Base-by-base conservation (phyloP, 2,113 vertebrate species). In the Turdus rufiventris region DNA sequence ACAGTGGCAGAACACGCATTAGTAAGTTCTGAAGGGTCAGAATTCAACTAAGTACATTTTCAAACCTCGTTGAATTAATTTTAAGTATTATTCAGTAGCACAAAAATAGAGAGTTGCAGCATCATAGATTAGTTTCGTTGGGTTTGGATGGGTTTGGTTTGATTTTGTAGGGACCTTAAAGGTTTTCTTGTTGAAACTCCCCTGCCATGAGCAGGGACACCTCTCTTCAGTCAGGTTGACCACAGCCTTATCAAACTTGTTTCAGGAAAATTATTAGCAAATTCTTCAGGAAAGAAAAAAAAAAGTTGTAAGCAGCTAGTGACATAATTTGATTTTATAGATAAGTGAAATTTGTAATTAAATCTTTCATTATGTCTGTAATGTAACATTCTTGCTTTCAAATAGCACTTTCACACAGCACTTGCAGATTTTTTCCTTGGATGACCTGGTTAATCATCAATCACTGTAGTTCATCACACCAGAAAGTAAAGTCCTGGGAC, bases 401-500 rank as follows among this genome's bases (percentile, higher is more conserved):
- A n/a, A n/a, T n/a, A n/a, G n/a, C n/a, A n/a, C n/a, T n/a, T n/a
- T n/a, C n/a, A 82, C n/a, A 33, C 6, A 68, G 58, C 21, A 54
- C 15, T 75, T 66, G 26, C 9, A 61, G 21, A 76, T 18, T 65
- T 86, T 92, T 88, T 21, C 42, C 38, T 86, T 89, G 50, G 90
- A 92, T 10, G 2, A 45, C 77, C 76, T 88, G 58, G 7, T 58
- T 95, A 85, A 91, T 92, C 75, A 79, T 96, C 98, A 97, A 97
- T 97, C 25, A 74, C 73, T 88, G 33, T 86, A 95, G 85, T 97
- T 91, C 96, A 85, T 96, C 43, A 84, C 66, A 96, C 63, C 63
- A 91, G 68, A 93, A 96, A 89, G 28, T 15, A 76, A 90, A 91
- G 80, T 96, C 93, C 91, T 96, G 97, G 67, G 91, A 96, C 97